Evolutionary conservation across 2,113 vertebrate species (phyloP).

Genomic region (Daphoenositta chrysoptera): DNA sequence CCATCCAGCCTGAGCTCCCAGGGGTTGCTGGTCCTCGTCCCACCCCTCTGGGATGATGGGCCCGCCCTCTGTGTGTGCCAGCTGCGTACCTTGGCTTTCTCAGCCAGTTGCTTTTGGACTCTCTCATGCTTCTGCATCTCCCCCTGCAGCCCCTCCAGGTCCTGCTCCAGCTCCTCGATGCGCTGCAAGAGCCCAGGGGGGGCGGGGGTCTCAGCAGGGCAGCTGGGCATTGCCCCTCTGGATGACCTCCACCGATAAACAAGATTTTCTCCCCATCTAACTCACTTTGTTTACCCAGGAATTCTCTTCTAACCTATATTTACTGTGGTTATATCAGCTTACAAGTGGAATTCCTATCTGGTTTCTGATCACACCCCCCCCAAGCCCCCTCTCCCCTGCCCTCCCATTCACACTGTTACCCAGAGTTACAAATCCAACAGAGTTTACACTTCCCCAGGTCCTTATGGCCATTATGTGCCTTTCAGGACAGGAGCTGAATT

Average conservation of each 20-base stretch:
- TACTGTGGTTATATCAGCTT: not conserved
- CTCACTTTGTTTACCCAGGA: not conserved
- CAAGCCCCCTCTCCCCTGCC: accelerated
- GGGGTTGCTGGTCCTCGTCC: not conserved
- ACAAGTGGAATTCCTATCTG: not conserved
- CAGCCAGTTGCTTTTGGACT: not conserved
- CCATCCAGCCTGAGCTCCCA: not conserved
- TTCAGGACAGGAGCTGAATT: not conserved
- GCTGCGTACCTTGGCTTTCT: constrained; percentile 23
- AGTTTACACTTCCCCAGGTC: not conserved
- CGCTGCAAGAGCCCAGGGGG: not conserved
- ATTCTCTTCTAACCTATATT: not conserved
- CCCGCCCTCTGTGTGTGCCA: not conserved
- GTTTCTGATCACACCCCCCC: not conserved
- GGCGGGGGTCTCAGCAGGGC: not conserved
- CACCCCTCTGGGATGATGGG: not conserved
- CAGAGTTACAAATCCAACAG: accelerated
- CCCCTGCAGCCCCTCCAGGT: constrained; percentile 5
- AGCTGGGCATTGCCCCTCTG: not conserved
- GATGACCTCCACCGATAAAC: accelerated
- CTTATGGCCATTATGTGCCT: not conserved
- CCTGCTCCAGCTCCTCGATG: constrained; percentile 35
- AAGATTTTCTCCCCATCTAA: not conserved
- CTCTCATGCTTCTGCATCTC: constrained; percentile 8
- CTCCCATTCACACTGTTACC: no score